Conservation (phyloP, 2,888 invertebrate genomes). For the Digitonthophagus gazella region DNA sequence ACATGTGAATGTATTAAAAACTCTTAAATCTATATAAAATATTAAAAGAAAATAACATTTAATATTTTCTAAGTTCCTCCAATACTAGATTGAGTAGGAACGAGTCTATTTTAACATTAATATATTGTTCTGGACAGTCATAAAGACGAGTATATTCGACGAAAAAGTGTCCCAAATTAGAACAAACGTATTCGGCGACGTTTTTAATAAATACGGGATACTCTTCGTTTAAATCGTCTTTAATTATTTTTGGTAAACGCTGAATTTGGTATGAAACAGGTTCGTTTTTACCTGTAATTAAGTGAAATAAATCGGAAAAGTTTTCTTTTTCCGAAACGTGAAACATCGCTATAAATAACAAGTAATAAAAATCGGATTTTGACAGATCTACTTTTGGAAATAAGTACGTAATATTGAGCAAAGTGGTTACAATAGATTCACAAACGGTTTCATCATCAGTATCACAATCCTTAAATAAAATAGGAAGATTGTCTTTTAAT, state of each 20-base stretch:
- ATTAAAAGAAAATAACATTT: no score
- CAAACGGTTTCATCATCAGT: neutral
- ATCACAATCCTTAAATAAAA: neutral
- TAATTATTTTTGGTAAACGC: neutral
- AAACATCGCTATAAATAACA: neutral
- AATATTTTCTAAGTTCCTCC: neutral
- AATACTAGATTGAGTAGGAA: neutral
- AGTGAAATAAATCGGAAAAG: neutral
- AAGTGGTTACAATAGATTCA: neutral
- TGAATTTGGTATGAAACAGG: neutral
- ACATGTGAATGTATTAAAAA: no score
- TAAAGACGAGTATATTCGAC: slow-evolving; percentile 5
- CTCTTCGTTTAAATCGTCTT: neutral
- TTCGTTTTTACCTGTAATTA: neutral
- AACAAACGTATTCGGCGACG: neutral
- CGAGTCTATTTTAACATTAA: neutral
- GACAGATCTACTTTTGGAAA: neutral
- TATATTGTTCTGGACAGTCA: neutral
- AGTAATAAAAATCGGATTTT: slow-evolving; percentile 7
- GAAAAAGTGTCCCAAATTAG: neutral
- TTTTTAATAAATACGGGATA: neutral
- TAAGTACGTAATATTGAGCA: neutral
- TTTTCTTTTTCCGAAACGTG: neutral
- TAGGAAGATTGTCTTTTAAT: neutral
- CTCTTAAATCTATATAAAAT: no score